phyloP scores from a whole-genome alignment of 2,113 vertebrate genomes.

The Mastomys coucha region DNA sequence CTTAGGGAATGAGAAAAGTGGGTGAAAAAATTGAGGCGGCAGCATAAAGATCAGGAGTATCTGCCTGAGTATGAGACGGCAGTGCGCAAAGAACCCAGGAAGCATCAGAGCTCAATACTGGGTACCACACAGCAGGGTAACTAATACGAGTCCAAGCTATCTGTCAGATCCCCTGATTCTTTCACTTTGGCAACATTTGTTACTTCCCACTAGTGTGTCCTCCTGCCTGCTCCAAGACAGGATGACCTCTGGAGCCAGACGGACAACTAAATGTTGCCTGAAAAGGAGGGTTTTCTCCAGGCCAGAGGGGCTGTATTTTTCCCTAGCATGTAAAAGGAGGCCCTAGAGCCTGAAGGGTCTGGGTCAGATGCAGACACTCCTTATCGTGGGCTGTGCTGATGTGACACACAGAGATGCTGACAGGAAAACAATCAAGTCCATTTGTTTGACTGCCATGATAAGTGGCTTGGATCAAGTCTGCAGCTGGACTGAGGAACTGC shows the following conservation, averaged over 20 bases:
- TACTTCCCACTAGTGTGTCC: not conserved
- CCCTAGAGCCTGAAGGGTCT: not conserved
- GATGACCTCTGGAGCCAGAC: not conserved
- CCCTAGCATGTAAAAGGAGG: not conserved
- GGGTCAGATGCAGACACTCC: constrained; percentile 45
- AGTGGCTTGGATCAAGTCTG: constrained; percentile 51
- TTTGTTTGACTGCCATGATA: constrained; percentile 66
- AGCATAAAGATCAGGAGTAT: not conserved
- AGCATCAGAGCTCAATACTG: not conserved
- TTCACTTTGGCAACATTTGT: not conserved
- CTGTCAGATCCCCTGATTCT: not conserved
- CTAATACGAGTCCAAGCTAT: not conserved
- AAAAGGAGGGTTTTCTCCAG: not conserved
- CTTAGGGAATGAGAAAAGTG: not conserved
- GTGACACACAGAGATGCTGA: constrained; percentile 45
- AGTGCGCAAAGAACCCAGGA: not conserved
- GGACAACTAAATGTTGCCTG: not conserved
- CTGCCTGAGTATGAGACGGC: not conserved
- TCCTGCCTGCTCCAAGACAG: not conserved
- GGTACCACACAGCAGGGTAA: not conserved
- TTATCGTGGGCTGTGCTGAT: constrained; percentile 32
- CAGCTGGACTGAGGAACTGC: constrained; percentile 42
- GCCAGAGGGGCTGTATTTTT: not conserved
- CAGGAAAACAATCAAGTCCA: constrained; percentile 57
- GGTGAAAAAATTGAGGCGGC: not conserved